Evolutionary conservation across 1,140 invertebrate species (phyloP), one percentile per base, ranked within the genome.

Genomic region (Ceratoteleas bidentatus): DNA sequence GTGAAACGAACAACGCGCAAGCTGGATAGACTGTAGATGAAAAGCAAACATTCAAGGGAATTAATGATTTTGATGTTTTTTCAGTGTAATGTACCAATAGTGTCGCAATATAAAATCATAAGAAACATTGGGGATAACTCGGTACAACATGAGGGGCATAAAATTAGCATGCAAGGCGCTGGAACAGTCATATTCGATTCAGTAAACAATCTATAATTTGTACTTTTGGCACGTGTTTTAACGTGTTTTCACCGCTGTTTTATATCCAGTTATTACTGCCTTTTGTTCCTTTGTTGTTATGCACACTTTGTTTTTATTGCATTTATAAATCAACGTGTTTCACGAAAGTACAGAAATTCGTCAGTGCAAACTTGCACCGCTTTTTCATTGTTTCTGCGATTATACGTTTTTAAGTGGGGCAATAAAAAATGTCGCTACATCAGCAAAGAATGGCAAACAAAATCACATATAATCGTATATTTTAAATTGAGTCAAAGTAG

Each of bases 31-130:
- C 15, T 61, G 24, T 7, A 62, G 36, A n/a, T n/a, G 53, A 53
- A 47, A 66, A 61, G 3, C 36, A 47, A 47, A 13, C 36, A 60
- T 11, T 53, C 11, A 8, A 49, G n/a, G 33, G 49, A 11, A 62
- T 73, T 75, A 75, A 82, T 69, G 11, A 45, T 65, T 50, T 64
- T 64, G 0, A 74, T 69, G 34, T 68, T 77, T 81, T 83, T 84
- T 78, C 82, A 84, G 81, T 84, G 76, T 84, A 84, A 73, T 84
- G 33, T 80, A 80, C 81, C 72, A 66, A 62, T 84, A 80, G 81
- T 84, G 36, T 84, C 81, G 32, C 76, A 79, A 80, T 84, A 84
- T 84, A 84, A 84, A 84, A 84, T 84, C 62, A 40, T 84, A 80
- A 84, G 76, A 84, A 84, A 84, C 61, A 47, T 84, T 57, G 70